Conservation (phyloP, 2,888 invertebrate genomes). For the Synergus itoensis region DNA sequence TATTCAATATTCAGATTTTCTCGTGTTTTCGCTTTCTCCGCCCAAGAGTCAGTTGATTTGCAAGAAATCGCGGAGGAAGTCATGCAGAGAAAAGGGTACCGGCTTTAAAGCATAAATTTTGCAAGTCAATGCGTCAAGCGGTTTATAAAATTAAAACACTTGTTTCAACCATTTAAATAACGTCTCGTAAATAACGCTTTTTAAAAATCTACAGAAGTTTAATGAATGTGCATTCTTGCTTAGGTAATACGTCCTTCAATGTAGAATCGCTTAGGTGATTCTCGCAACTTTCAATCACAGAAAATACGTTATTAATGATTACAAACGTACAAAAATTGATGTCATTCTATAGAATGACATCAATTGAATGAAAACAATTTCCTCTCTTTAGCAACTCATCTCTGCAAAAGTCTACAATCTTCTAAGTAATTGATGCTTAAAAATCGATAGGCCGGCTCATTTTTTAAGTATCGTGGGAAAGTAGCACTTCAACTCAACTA, state of each 20-base stretch:
- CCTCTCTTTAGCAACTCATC: neutral
- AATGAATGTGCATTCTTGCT: neutral
- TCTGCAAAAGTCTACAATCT: neutral
- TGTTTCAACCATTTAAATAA: conserved; percentile 20
- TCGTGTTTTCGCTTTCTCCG: conserved; percentile 33
- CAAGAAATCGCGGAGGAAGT: conserved; percentile 35
- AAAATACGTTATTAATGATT: conserved; percentile 7
- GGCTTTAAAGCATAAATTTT: conserved; percentile 26
- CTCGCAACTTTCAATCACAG: conserved; percentile 19
- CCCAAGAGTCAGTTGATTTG: conserved; percentile 27
- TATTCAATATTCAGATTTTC: conserved; percentile 30
- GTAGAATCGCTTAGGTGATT: conserved; percentile 1
- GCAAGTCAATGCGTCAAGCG: conserved; percentile 28
- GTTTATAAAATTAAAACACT: conserved; percentile 21
- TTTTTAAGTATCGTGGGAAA: neutral
- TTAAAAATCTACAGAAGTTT: neutral
- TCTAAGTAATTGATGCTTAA: neutral
- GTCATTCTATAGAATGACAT: neutral
- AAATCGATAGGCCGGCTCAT: neutral
- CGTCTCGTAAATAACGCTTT: conserved; percentile 27
- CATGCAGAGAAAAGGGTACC: conserved; percentile 25
- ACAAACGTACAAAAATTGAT: neutral
- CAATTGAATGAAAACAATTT: too few species aligned
- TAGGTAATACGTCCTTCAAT: conserved; percentile 12
- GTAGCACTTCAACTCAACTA: neutral